Conservation (phyloP, 1,140 invertebrate species). For the Temnothorax curvispinosus region DNA sequence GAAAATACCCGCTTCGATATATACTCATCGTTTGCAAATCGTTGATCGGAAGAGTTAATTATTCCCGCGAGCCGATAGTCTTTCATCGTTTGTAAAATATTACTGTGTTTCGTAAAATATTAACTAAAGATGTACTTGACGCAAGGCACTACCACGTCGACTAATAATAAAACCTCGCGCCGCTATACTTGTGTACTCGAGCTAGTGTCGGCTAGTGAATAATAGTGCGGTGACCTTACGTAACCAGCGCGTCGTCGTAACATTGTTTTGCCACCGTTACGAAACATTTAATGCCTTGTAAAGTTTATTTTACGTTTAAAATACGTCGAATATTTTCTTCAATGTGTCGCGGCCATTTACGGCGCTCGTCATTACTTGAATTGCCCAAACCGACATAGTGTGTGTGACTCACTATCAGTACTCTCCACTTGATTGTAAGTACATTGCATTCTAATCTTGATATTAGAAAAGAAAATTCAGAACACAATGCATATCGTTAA, state of each 20-base stretch:
- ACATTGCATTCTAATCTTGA: neutral
- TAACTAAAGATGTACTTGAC: neutral
- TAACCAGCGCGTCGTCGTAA: neutral
- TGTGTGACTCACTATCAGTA: neutral
- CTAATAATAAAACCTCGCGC: too few relatives aligned
- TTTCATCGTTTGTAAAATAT: neutral
- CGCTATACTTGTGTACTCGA: too few relatives aligned
- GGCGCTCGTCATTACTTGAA: neutral
- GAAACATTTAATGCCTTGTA: neutral
- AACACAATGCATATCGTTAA: neutral
- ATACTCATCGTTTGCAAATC: neutral
- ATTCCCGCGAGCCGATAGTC: neutral
- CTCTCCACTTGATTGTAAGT: neutral
- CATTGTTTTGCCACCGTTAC: neutral
- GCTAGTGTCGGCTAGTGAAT: neutral
- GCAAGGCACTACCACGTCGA: too few relatives aligned
- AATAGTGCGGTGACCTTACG: neutral
- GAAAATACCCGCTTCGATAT: neutral
- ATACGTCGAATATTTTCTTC: neutral
- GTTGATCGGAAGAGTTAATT: neutral
- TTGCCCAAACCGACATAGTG: too few relatives aligned
- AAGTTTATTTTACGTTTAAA: neutral
- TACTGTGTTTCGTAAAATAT: neutral
- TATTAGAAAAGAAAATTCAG: neutral
- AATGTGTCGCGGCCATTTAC: neutral